These are phyloP conservation scores for Drosophila anomalipes DNA, from an alignment of 2,888 invertebrate genomes.

Conservation along the genomic window DNA sequence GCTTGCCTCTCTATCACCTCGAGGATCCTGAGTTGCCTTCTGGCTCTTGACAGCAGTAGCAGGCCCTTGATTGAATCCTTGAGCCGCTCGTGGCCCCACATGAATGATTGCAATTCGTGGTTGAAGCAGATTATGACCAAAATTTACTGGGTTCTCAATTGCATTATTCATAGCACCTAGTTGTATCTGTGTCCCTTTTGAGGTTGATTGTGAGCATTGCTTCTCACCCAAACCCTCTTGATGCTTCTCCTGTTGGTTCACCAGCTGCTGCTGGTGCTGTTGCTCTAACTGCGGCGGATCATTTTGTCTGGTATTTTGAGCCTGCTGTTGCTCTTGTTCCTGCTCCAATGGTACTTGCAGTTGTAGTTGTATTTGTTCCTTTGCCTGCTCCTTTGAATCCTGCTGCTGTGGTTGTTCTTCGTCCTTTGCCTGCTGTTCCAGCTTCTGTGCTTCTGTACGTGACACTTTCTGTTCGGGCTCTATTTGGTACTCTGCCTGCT, in stretches of 20 bases:
- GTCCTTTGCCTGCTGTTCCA: background rate
- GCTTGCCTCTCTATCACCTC: background rate
- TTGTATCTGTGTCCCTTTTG: background rate
- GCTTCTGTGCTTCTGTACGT: background rate
- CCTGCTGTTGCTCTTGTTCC: background rate
- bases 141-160: background rate
- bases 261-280: background rate
- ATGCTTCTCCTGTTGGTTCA: background rate
- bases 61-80: background rate
- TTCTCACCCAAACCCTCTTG: background rate
- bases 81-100: background rate
- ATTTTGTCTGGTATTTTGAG: background rate
- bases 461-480: background rate
- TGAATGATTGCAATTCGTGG: conserved; percentile 11
- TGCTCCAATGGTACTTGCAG: background rate
- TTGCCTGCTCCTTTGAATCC: background rate
- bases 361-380: background rate
- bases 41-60: background rate
- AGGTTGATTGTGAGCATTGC: background rate
- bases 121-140: background rate
- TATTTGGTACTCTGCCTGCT: background rate
- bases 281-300: background rate
- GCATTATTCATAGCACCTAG: background rate
- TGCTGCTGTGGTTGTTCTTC: background rate
- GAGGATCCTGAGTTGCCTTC: background rate